phyloP scores from a whole-genome alignment of 2,113 vertebrate genomes.

The Melanostigma gelatinosum region DNA sequence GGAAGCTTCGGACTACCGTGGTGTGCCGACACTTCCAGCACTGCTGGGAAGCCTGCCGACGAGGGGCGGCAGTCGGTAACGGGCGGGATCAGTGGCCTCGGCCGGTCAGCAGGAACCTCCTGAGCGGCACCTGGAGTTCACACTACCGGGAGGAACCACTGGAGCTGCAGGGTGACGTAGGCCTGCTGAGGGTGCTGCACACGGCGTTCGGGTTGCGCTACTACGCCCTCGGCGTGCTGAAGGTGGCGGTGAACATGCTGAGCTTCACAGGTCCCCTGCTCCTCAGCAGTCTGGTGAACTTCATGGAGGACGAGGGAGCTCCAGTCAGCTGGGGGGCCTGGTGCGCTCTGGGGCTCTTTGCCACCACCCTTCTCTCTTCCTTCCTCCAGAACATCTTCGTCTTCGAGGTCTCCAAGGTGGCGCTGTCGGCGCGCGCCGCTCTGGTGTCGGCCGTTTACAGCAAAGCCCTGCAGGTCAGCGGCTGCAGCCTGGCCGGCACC shows the following conservation, averaged over 20 bases:
- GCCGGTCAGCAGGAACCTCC: slow-evolving; percentile 55
- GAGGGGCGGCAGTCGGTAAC: slow-evolving; percentile 2
- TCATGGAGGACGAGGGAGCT: slow-evolving; percentile 89
- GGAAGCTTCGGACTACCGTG: slow-evolving; percentile 80
- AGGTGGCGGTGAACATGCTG: slow-evolving; percentile 85
- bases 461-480: slow-evolving; percentile 87
- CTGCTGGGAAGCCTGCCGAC: slow-evolving; percentile 83
- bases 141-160: slow-evolving; percentile 20
- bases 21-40: slow-evolving; percentile 83
- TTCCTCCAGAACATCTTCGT: slow-evolving; percentile 88
- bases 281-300: slow-evolving; percentile 89
- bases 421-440: slow-evolving; percentile 84
- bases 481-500: slow-evolving; percentile 81
- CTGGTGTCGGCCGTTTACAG: slow-evolving; percentile 88
- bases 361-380: slow-evolving; percentile 84
- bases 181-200: slow-evolving; percentile 86
- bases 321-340: slow-evolving; percentile 86
- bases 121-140: slow-evolving; percentile 61
- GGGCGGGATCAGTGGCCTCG: slow-evolving; percentile 62
- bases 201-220: slow-evolving; percentile 87
- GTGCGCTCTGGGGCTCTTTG: slow-evolving; percentile 88
- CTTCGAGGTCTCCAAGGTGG: slow-evolving; percentile 88
- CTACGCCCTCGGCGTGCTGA: slow-evolving; percentile 88
- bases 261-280: slow-evolving; percentile 90
- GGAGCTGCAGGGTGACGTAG: slow-evolving; percentile 66